Conservation (phyloP, 2,113 vertebrate species). For the Lates calcarifer region DNA sequence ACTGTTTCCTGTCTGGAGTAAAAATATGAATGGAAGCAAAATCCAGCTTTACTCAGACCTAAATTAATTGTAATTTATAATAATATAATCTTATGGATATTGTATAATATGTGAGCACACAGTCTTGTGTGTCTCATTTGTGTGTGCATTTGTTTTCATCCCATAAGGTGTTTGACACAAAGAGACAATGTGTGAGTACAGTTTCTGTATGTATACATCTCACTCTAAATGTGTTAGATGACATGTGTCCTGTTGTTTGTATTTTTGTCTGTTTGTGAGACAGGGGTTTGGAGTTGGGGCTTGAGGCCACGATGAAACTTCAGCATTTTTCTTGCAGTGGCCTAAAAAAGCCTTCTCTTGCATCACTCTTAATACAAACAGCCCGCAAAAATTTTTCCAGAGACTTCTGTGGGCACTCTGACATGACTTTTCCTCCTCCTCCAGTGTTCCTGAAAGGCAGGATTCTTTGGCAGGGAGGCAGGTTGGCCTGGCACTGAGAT, state of each 20-base stretch:
- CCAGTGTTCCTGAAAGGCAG: conserved; percentile 54
- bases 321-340: conserved; percentile 19
- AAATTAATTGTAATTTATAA: too few species aligned
- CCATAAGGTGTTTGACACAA: background rate
- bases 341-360: conserved; percentile 26
- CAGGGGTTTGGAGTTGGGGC: background rate
- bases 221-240: background rate
- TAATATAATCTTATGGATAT: too few species aligned
- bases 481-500: conserved; percentile 36
- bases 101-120: too few species aligned
- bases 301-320: conserved; percentile 24
- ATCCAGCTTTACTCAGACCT: background rate
- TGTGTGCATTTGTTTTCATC: background rate
- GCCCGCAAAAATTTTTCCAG: conserved; percentile 55
- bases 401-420: conserved; percentile 48
- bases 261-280: background rate
- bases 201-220: background rate
- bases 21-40: background rate
- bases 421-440: conserved; percentile 43
- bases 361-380: conserved; percentile 52
- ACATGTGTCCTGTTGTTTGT: background rate
- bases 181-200: background rate
- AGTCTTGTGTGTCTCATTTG: too few species aligned
- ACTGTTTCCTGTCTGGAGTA: conserved; percentile 22
- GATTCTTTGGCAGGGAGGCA: conserved; percentile 61